Evolutionary conservation across 2,797 vertebrate genomes (phyloP), one percentile per base, ranked within the genome.

Genomic region (Melanotaenia nigrans): DNA sequence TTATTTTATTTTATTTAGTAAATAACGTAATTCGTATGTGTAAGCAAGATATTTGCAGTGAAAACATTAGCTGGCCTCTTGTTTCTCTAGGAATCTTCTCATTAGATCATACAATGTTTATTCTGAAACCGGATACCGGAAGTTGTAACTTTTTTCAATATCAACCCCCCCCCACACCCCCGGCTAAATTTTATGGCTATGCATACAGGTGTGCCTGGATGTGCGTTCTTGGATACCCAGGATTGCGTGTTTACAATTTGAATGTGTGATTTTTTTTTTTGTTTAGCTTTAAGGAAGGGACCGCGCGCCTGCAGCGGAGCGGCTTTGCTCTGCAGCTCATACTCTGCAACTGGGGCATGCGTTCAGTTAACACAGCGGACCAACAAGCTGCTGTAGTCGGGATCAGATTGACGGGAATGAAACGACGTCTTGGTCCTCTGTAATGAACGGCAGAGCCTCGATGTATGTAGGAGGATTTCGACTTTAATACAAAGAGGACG

Each of bases 81-180:
- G 1, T 67, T 57, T 67, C 10, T 13, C 61, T 32, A 32, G 13
- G 12, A 13, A 8, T 53, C 11, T 24, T 61, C 49, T 62, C 47
- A 20, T 25, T 4, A 28, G 36, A 13, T 32, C 9, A 25, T 9
- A 13, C 2, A 38, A 18, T 12, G n/a, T 87, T 91, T 92, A 92
- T 84, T 92, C 79, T 92, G 91, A 88, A 92, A 89, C 28, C 7
- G 3, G 2, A 71, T 0, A 77, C 83, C 83, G 90, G 90, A 91
- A 84, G 68, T 67, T 3, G 42, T 62, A 1, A 4, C 30, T 5
- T 13, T 10, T 35, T 24, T 33, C 36, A 30, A 45, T 45, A 45
- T 45, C 25, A 25, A 25, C 20, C 20, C 5, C 20, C 10, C 22
- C 8, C 14, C 25, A 25, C 25, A n/a, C 25, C 25, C 25, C 25